Evolutionary conservation across 2,888 invertebrate genomes (phyloP).

Genomic region (Caenorhabditis uteleia): DNA sequence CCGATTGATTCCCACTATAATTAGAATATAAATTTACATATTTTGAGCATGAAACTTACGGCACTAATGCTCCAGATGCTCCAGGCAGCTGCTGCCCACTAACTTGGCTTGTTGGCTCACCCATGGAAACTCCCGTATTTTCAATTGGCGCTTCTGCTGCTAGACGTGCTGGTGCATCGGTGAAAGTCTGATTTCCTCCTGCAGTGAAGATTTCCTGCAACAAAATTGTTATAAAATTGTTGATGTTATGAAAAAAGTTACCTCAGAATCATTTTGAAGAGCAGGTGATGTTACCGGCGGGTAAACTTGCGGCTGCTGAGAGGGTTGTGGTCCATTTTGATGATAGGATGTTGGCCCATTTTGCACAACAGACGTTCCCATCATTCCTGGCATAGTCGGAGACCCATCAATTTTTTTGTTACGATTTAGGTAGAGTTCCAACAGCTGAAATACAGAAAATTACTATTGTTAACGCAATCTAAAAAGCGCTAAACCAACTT

Average conservation of each 20-base stretch:
- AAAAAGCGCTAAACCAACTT: no score
- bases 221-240: no score
- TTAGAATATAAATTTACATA: background rate
- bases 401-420: no score
- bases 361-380: conserved; percentile 15
- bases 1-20: conserved; percentile 16
- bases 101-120: conserved; percentile 8
- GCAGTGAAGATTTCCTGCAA: conserved; percentile 45
- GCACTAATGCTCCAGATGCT: conserved; percentile 4
- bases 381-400: conserved; percentile 31
- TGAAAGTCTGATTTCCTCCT: conserved; percentile 36
- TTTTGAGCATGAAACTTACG: conserved; percentile 2
- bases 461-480: no score
- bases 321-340: conserved; percentile 9
- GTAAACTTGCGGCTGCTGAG: conserved; percentile 12
- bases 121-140: conserved; percentile 18
- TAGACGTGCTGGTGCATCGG: conserved; percentile 40
- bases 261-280: conserved; percentile 35
- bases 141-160: conserved; percentile 59
- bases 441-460: no score
- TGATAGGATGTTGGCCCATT: conserved; percentile 12
- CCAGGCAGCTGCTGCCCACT: conserved; percentile 7
- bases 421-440: no score
- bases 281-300: conserved; percentile 27
- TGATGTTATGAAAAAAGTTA: no score